A percentile compares a stretch with the other conserved stretches of the same genome.
These are phyloP conservation scores for Trichoplusia ni DNA, from an alignment of 1,140 invertebrate genomes.

Conservation along the genomic window DNA sequence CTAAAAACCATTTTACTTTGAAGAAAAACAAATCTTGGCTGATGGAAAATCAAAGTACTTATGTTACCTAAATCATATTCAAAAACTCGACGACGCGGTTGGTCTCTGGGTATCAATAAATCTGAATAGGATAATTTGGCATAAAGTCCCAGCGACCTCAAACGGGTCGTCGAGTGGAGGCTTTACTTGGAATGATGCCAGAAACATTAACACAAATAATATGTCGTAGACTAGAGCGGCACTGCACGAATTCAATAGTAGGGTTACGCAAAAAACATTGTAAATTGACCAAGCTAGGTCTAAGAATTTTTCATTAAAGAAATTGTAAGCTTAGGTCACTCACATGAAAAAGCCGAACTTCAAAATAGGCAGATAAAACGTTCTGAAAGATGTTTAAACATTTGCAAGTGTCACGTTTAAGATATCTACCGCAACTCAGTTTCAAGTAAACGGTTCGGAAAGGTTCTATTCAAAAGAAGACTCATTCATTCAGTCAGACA, in stretches of 20 bases:
- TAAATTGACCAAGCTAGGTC: background rate
- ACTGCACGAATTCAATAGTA: background rate
- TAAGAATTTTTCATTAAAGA: no score
- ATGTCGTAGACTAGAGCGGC: background rate
- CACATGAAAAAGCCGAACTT: no score
- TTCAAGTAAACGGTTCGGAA: background rate
- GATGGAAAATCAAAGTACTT: background rate
- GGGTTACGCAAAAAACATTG: conserved; percentile 2
- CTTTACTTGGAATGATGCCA: conserved; percentile 34
- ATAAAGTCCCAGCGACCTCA: conserved; percentile 26
- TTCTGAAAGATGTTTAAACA: no score
- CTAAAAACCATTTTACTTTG: no score
- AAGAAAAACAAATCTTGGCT: no score
- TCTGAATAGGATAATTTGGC: conserved; percentile 39
- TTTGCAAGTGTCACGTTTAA: no score
- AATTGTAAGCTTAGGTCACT: no score
- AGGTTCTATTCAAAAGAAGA: conserved; percentile 3
- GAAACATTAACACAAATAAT: conserved; percentile 32
- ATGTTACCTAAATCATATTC: background rate
- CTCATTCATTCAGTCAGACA: conserved; percentile 39
- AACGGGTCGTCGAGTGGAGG: conserved; percentile 21
- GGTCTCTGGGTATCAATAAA: conserved; percentile 29
- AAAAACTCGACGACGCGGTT: background rate
- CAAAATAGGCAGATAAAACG: no score
- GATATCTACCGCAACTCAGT: no score